Evolutionary conservation across 2,113 vertebrate genomes (phyloP), one percentile per base, ranked within the genome.

Genomic region (Arvicanthis niloticus): DNA sequence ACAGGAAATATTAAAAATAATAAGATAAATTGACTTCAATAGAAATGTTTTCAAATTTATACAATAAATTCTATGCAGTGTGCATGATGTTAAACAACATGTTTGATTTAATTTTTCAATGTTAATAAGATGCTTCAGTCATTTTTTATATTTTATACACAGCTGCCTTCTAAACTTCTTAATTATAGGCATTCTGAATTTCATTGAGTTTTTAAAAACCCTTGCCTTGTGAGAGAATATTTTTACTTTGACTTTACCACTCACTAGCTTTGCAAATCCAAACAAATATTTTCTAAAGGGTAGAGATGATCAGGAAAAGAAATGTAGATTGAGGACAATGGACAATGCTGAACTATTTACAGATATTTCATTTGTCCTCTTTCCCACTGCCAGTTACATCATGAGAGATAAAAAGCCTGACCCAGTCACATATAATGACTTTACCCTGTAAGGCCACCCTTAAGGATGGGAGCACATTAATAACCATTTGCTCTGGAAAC

Each of bases 401-500:
- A 97, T 91, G 86, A 85, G 37, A 94, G 40, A 77, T 77, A 97
- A 94, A 93, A 15, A 77, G 85, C 56, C 42, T 31, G 95, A 91
- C 90, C 26, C 82, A 87, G 9, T 7, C 93, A 87, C n/a, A 67
- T 73, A 6, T 72, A 96, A 62, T 68, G 51, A 84, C 89, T 96
- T 94, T 95, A 68, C 37, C 26, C 9, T 92, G 42, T 77, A 89
- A 93, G 56, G 12, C n/a, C 76, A 72, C 51, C 22, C 88, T 10
- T 97, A 91, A 98, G 91, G 68, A 96, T 91, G 31, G 89, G 78
- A 86, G 67, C 1, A 58, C 51, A 97, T 89, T 96, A 94, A 51
- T 87, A 91, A 11, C 22, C 51, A 68, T 67, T 93, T 95, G 68
- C 15, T 37, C 48, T 90, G 67, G n/a, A 95, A 97, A 96, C 75